Base-by-base conservation (phyloP, 2,888 invertebrate genomes). In the Ochropleura plecta region DNA sequence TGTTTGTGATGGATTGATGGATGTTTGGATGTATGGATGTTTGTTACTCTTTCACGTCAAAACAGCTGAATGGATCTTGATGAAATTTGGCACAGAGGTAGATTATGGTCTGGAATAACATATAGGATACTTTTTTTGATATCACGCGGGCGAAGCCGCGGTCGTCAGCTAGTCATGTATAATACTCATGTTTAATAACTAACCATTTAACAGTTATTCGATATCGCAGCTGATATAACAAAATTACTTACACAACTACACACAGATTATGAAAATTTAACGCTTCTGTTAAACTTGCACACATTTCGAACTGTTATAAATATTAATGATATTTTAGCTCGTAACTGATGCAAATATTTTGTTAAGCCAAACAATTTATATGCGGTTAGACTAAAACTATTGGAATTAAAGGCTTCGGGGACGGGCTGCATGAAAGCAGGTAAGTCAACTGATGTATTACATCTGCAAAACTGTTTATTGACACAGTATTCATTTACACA, bases 351-450 rank as follows among this genome's bases (percentile, higher is more conserved):
- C 40, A 57, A 73, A 73, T 57, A 62, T 66, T 49, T 40, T 18
- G 16, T 20, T 66, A 63, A 49, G 9, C 49, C 49, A 63, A 14
- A 57, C 40, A 51, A 79, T 53, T 72, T 62, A 51, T 63, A 40
- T 53, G 66, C 18, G 66, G 66, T 76, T 48, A 12, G 14, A 40
- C 20, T 60, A 60, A 51, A 75, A 70, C 20, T 51, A 49, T 76
- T 60, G 5, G 5, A 40, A 71, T 68, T 49, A 18, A 8, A 42
- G 48, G 53, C n/a, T 77, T 49, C 44, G 30, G 14, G 53, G 30
- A 14, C 69, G n/a, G 59, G 18, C 20, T 70, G 44, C 30, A 48
- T 70, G 18, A 55, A 30, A 55, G 10, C 16, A 5, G 30, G 16
- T 57, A 18, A 48, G 70, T 49, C 20, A 9, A 59, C n/a, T 20